Conservation (phyloP, 2,888 invertebrate species). For the Apotomis turbidana region DNA sequence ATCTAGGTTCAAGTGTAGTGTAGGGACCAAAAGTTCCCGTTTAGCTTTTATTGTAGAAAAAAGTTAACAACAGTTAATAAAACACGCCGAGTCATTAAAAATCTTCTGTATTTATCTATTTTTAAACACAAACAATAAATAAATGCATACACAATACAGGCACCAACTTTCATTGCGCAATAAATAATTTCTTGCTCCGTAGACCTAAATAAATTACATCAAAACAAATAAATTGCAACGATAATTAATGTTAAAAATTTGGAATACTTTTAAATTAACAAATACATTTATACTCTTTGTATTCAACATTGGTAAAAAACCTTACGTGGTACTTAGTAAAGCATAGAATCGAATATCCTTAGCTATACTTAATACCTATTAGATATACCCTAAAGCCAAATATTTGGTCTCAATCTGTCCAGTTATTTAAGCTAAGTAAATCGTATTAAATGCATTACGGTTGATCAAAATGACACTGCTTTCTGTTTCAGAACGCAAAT, state of each 20-base stretch:
- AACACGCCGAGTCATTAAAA: slow-evolving; percentile 29
- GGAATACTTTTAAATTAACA: slow-evolving; percentile 15
- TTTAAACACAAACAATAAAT: slow-evolving; percentile 40
- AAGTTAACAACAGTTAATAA: slow-evolving; percentile 2
- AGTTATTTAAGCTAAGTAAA: no score
- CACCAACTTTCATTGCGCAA: slow-evolving; percentile 15
- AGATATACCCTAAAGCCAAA: not conserved
- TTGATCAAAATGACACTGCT: no score
- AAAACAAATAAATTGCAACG: slow-evolving; percentile 3
- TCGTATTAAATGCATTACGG: no score
- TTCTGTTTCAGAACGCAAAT: no score
- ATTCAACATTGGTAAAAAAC: slow-evolving; percentile 13
- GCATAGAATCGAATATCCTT: slow-evolving; percentile 11
- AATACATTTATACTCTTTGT: slow-evolving; percentile 12
- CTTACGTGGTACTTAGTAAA: slow-evolving; percentile 3
- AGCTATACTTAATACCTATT: slow-evolving; percentile 20
- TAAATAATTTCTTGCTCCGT: not conserved
- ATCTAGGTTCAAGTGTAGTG: no score
- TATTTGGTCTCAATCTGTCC: not conserved
- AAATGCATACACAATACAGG: slow-evolving; percentile 41
- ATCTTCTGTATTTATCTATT: slow-evolving; percentile 35
- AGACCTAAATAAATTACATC: slow-evolving; percentile 1
- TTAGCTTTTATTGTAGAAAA: no score
- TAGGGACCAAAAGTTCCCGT: no score
- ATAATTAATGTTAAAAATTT: slow-evolving; percentile 1